Evolutionary conservation across 2,888 invertebrate species (phyloP), one percentile per base, ranked within the genome.

Genomic region (Drosophila prolongata): DNA sequence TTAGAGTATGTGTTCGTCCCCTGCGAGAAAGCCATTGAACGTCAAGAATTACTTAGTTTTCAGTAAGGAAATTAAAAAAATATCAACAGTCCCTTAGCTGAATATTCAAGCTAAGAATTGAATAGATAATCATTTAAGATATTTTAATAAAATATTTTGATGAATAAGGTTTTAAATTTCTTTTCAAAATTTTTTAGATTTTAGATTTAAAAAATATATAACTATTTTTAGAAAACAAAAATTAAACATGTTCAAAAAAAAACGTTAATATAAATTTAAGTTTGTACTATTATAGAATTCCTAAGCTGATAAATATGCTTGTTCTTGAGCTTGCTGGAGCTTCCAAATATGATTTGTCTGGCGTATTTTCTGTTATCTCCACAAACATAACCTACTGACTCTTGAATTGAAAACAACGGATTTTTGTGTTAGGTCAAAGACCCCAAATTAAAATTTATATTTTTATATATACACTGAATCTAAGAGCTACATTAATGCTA

Each of bases 1-100:
- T 74, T 75, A 72, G 67, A 75, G 67, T 75, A 50, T 58, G 72
- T 72, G 75, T 75, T 55, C 6, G n/a, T 38, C 37, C 34, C 9
- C 10, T 4, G 16, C 3, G 1, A n/a, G 13, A 6, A 10, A 34
- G 34, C n/a, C n/a, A 61, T 47, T 30, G 34, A 40, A 47, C 27
- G 4, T 35, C 6, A 14, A 11, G 38, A 43, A 59, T 40, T 38
- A 44, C 10, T 10, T 43, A 38, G 6, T 9, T 14, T 8, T 9
- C 16, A 34, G 40, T 40, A 11, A 19, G 30, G 11, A 38, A 2
- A 6, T 11, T 27, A 1, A 16, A 40, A 40, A 30, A 30, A 6
- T n/a, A n/a, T n/a, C 1, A 8, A 8, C 6, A 6, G 2, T 8
- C 6, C 9, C 8, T n/a, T 30, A 8, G 6, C 30, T 30, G 30